Base-by-base conservation (phyloP, 1,140 invertebrate species). In the Drosophila bocki region DNA sequence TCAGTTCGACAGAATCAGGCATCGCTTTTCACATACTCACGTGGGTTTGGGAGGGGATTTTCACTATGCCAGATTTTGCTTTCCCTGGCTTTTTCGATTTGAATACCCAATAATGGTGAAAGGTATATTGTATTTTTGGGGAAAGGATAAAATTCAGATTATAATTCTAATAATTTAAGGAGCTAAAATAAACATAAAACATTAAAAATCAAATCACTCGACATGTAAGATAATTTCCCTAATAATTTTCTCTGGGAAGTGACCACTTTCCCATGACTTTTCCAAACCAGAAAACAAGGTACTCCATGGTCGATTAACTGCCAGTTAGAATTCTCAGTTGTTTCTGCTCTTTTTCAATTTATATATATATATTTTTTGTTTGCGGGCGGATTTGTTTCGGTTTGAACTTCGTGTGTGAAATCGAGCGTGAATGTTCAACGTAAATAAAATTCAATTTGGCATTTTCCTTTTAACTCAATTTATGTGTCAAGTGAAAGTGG, bases 391-490 rank as follows among this genome's bases (percentile, higher is more conserved):
- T 74, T 61, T 78, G 60, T 81, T 70, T 65, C 22, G 47, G 33
- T 58, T 64, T 41, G 53, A 22, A 22, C 22, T 63, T 63, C 56
- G 65, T 78, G 67, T 75, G 83, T 68, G 79, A 87, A 82, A 82
- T 87, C 59, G 83, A 82, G 80, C 69, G 68, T 56, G 75, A 82
- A 87, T 80, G 50, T 72, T 71, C 57, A 74, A 76, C 67, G 82
- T 65, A 85, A 85, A 85, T 83, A 72, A 71, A 87, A 87, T 87
- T 80, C 75, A 83, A 87, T 87, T 87, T 87, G 80, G 71, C 77
- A 87, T 78, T 87, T 82, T 75, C 58, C 67, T 80, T 80, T 77
- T 83, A 87, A 87, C 80, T 87, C 77, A 75, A 87, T 87, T 87
- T 82, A 75, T 82, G 71, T 77, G 63, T 80, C 59, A 79, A 82